phyloP scores from a whole-genome alignment of 2,888 invertebrate genomes.

The Drosophila mulleri region DNA sequence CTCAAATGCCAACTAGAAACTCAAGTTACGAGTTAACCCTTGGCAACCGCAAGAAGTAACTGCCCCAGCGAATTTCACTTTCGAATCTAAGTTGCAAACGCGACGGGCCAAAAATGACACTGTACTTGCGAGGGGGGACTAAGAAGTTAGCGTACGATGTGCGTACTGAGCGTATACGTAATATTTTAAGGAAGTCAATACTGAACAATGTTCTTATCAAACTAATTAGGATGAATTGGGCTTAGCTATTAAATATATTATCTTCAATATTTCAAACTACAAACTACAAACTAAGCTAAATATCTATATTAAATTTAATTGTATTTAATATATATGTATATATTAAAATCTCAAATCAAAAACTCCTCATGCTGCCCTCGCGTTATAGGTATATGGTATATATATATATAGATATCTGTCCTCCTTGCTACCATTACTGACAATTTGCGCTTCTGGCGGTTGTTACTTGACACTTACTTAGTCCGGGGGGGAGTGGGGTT shows the following conservation, averaged over 20 bases:
- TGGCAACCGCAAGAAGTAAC: slow-evolving; percentile 57
- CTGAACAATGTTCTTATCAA: neutral
- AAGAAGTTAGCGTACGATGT: no score
- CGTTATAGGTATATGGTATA: neutral
- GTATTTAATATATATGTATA: neutral
- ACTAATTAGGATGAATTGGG: neutral
- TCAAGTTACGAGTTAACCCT: slow-evolving; percentile 44
- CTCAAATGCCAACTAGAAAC: slow-evolving; percentile 54
- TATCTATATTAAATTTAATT: neutral
- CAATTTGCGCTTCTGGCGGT: slow-evolving; percentile 61
- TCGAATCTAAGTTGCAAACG: slow-evolving; percentile 34
- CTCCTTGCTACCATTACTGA: slow-evolving; percentile 38
- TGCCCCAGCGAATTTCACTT: slow-evolving; percentile 45
- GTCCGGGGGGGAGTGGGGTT: neutral
- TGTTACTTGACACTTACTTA: slow-evolving; percentile 62
- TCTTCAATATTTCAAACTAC: no score
- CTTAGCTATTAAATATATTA: no score
- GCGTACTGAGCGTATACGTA: neutral
- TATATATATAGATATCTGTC: neutral
- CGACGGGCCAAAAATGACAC: slow-evolving; percentile 6
- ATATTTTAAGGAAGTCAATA: neutral
- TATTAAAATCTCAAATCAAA: no score
- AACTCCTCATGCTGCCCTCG: slow-evolving; percentile 1
- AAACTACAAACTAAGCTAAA: no score
- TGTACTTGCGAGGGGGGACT: neutral